Percentiles rank a stretch among this genome's conserved stretches.
phyloP scores from a whole-genome alignment of 1,140 invertebrate genomes.

The Nasonia vitripennis region DNA sequence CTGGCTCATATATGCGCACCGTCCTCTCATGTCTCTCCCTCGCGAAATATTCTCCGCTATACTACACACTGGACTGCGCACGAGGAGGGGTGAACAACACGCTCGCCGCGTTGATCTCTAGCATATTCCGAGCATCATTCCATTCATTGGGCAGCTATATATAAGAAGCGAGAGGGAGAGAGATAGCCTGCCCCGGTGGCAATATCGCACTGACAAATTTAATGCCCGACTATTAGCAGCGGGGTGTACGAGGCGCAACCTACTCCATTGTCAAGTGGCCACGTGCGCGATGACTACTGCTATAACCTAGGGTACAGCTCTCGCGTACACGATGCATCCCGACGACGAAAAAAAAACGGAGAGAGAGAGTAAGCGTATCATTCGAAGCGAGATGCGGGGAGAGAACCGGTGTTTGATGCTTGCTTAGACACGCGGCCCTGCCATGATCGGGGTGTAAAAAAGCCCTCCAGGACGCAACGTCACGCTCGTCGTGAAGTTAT shows the following conservation, averaged over 20 bases:
- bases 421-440: no score
- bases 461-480: slow-evolving; percentile 58
- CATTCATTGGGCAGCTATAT: slow-evolving; percentile 58
- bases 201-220: slow-evolving; percentile 74
- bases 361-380: slow-evolving; percentile 28
- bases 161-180: background rate
- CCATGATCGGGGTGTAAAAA: slow-evolving; percentile 31
- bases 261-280: slow-evolving; percentile 70
- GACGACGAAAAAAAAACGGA: background rate
- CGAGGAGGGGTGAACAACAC: background rate
- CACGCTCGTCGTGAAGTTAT: slow-evolving; percentile 68
- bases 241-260: slow-evolving; percentile 34
- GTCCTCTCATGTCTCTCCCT: slow-evolving; percentile 6
- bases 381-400: background rate
- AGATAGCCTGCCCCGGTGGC: slow-evolving; percentile 58
- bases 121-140: slow-evolving; percentile 67
- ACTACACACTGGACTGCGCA: background rate
- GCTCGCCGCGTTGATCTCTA: slow-evolving; percentile 46
- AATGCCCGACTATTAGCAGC: slow-evolving; percentile 71
- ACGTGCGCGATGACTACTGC: slow-evolving; percentile 65
- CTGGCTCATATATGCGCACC: background rate
- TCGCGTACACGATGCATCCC: background rate
- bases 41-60: slow-evolving; percentile 1
- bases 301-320: background rate
- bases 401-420: background rate